A percentile compares a stretch with the other conserved stretches of the same genome.
Evolutionary conservation across 1,140 invertebrate species (phyloP).

Genomic region (Lethrus apterus): DNA sequence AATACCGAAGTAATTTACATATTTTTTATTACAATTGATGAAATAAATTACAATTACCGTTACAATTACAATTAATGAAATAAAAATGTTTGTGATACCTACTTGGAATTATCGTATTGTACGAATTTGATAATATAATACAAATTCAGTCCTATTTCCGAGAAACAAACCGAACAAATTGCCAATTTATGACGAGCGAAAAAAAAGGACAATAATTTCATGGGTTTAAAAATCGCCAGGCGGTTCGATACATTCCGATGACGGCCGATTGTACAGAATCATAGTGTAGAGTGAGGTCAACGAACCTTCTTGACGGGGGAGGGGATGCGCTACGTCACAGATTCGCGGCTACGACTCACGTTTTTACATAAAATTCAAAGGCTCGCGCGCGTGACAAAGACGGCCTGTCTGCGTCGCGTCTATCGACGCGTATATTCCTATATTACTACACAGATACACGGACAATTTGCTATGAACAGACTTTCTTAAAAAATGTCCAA

Average conservation of each 20-base stretch:
- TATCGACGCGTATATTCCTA: constrained; percentile 25
- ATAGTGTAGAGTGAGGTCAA: constrained; percentile 16
- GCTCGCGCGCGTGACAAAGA: constrained; percentile 9
- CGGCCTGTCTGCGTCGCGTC: neutral
- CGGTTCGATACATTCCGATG: constrained; percentile 21
- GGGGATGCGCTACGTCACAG: constrained; percentile 31
- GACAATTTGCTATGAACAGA: constrained; percentile 36
- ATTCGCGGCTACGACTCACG: constrained; percentile 25
- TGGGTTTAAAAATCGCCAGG: too few species aligned
- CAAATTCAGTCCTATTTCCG: too few species aligned
- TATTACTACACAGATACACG: constrained; percentile 36
- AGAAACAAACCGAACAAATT: too few species aligned
- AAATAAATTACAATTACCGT: too few species aligned
- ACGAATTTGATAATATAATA: too few species aligned
- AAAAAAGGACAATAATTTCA: too few species aligned
- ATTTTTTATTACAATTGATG: too few species aligned
- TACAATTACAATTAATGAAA: too few species aligned
- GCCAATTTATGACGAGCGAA: too few species aligned
- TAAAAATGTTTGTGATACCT: too few species aligned
- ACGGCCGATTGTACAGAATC: constrained; percentile 17
- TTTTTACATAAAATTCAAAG: neutral
- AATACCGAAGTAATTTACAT: too few species aligned
- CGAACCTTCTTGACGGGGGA: constrained; percentile 16
- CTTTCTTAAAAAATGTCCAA: constrained; percentile 38
- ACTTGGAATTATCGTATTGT: too few species aligned